Base-by-base conservation (phyloP, 2,113 vertebrate species). In the Hydropotes inermis region DNA sequence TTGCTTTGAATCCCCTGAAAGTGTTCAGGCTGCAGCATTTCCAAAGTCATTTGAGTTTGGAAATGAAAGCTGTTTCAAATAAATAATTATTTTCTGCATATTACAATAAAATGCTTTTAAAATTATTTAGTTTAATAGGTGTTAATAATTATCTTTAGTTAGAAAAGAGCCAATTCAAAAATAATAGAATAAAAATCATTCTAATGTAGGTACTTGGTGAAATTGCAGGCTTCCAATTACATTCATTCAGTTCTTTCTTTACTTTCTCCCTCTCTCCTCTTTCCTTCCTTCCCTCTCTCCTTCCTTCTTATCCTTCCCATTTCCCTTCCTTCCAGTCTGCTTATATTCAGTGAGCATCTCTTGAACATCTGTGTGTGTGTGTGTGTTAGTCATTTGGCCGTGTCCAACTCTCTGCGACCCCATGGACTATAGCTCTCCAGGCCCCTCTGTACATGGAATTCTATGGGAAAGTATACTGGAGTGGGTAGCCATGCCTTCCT, bases 121-220 rank as follows among this genome's bases (percentile, higher is more conserved):
- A 86, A 89, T 89, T 95, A 43, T 70, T 92, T 61, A 70, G 57
- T 39, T 95, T 93, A 87, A 67, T 74, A n/a, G 23, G 17, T 91
- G 21, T 91, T 85, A 85, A 85, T 61, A 94, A 86, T 97, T 90
- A 82, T 78, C 58, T 83, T 91, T 60, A 90, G 25, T 89, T 91
- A 91, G 50, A 54, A 89, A 95, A 87, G 36, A 67, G 36, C n/a
- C 33, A 97, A 76, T 27, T 98, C 45, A 92, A 55, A 89, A 96
- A 95, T 27, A 83, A 70, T 43, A 82, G 15, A 60, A 78, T 76
- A 61, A 95, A 93, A 92, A 60, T 50, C 6, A 27, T 79, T 92
- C 83, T 57, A 55, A 82, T 25, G 14, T 43, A 50, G 16, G 23
- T 10, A 81, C 14, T 84, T 92, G 39, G 36, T 87, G 28, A 87